Percentiles rank a stretch among this genome's conserved stretches.
Evolutionary conservation across 2,797 vertebrate species (phyloP).

Genomic region (Tokudaia muenninki): DNA sequence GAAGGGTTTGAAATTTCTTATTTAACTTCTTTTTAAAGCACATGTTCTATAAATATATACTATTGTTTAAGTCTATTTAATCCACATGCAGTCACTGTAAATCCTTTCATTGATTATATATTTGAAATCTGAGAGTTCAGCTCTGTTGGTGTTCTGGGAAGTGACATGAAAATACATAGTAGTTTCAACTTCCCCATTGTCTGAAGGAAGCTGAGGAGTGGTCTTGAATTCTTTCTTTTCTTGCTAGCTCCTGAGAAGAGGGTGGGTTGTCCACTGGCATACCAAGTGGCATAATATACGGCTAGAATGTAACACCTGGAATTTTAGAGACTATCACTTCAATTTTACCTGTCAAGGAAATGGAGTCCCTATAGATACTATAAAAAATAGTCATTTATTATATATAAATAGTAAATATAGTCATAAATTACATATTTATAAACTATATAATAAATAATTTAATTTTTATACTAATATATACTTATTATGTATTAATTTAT

Average conservation of each 20-base stretch:
- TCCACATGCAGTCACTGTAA: conserved; percentile 62
- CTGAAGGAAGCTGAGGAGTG: conserved; percentile 26
- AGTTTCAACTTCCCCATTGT: conserved; percentile 49
- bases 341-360: background rate
- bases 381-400: too few relatives aligned
- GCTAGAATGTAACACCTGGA: background rate
- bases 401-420: background rate
- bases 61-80: conserved; percentile 66
- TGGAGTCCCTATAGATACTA: background rate
- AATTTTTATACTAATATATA: background rate
- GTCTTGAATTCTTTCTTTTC: conserved; percentile 6
- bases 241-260: conserved; percentile 13
- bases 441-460: background rate
- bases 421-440: background rate
- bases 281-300: background rate
- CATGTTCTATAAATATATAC: conserved; percentile 72
- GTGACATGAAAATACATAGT: conserved; percentile 7
- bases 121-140: conserved; percentile 71
- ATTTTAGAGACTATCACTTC: background rate
- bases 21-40: conserved; percentile 78
- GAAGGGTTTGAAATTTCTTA: conserved; percentile 78
- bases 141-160: conserved; percentile 75
- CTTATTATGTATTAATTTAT: background rate
- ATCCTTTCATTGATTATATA: conserved; percentile 67
- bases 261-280: background rate